Percentiles rank a stretch among this genome's conserved stretches.
Conservation (phyloP, 2,113 vertebrate genomes). For the Galemys pyrenaicus region DNA sequence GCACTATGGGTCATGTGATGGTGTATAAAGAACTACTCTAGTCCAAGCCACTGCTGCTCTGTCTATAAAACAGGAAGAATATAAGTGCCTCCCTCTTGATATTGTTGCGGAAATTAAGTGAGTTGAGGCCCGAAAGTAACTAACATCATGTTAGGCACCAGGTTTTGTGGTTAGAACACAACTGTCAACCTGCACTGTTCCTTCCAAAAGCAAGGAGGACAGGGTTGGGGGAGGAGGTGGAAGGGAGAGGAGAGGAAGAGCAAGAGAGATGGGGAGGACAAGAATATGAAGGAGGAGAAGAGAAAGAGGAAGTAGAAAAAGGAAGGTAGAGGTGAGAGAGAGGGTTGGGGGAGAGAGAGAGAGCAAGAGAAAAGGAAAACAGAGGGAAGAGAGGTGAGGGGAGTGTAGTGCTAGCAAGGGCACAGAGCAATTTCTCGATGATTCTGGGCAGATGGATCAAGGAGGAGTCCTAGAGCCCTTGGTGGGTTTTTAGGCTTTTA, state of each 20-base stretch:
- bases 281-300: neutral
- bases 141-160: neutral
- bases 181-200: neutral
- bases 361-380: rapidly evolving
- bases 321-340: neutral
- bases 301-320: rapidly evolving
- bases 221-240: no score
- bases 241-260: neutral
- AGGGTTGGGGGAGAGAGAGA: no score
- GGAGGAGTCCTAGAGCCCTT: no score
- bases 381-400: rapidly evolving
- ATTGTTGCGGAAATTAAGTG: neutral
- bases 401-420: no score
- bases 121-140: neutral
- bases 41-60: neutral
- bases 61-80: neutral
- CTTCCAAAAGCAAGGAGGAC: neutral
- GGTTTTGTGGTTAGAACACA: neutral
- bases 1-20: neutral
- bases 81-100: neutral
- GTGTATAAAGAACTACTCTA: neutral
- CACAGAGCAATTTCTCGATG: no score
- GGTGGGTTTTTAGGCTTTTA: no score
- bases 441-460: no score
- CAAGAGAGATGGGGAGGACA: rapidly evolving